Conservation (phyloP, 2,888 invertebrate genomes). For the Rotaria socialis region DNA sequence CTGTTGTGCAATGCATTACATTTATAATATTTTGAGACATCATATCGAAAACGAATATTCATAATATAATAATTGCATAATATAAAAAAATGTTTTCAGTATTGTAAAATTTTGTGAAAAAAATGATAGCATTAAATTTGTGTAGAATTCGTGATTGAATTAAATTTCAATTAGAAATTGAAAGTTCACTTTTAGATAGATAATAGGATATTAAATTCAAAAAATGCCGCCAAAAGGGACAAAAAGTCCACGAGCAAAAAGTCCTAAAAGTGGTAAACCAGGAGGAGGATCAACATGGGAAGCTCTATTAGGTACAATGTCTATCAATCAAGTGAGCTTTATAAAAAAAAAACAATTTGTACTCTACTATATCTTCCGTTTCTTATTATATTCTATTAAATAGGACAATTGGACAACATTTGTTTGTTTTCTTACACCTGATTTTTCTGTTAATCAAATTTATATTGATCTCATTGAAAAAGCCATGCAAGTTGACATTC, state of each 20-base stretch:
- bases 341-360: not conserved
- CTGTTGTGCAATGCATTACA: too few relatives aligned
- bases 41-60: not conserved
- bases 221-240: not conserved
- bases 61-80: not conserved
- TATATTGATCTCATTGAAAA: slow-evolving; percentile 45
- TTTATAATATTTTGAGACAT: not conserved
- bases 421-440: slow-evolving; percentile 39
- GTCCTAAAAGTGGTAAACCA: not conserved
- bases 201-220: not conserved
- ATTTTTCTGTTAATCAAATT: slow-evolving; percentile 38
- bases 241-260: not conserved
- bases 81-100: too few relatives aligned
- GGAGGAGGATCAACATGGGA: not conserved
- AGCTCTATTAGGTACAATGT: not conserved
- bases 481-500: slow-evolving; percentile 11
- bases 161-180: too few relatives aligned
- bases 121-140: too few relatives aligned
- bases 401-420: slow-evolving; percentile 43
- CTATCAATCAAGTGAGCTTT: not conserved
- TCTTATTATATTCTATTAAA: not conserved
- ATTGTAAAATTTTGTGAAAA: too few relatives aligned
- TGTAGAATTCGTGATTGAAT: too few relatives aligned
- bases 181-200: too few relatives aligned
- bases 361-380: too few relatives aligned